phyloP scores from a whole-genome alignment of 2,113 vertebrate species.

The Myocastor coypus region DNA sequence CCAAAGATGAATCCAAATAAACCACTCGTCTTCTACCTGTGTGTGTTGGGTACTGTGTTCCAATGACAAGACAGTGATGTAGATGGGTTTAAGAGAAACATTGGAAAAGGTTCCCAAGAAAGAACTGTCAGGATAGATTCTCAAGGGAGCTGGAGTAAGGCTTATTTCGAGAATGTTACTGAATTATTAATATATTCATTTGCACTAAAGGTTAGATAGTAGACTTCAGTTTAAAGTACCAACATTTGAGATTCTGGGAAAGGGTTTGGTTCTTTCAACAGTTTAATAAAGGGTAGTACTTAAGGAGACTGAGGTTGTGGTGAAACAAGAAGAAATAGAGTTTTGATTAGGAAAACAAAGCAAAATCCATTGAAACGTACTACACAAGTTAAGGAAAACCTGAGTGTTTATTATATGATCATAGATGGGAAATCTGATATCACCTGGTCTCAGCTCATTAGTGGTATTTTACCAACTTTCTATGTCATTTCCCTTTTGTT shows the following conservation, averaged over 20 bases:
- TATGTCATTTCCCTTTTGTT: neutral
- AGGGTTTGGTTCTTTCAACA: slow-evolving; percentile 65
- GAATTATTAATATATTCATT: slow-evolving; percentile 83
- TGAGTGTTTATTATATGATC: neutral
- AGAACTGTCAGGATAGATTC: slow-evolving; percentile 65
- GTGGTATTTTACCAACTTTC: slow-evolving; percentile 24
- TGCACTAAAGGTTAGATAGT: slow-evolving; percentile 83
- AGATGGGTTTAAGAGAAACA: neutral
- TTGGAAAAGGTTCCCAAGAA: slow-evolving; percentile 62
- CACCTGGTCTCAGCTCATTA: neutral
- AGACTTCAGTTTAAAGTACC: slow-evolving; percentile 79
- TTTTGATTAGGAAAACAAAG: slow-evolving; percentile 81
- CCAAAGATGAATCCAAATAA: neutral
- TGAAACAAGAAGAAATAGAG: slow-evolving; percentile 69
- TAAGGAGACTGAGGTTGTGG: slow-evolving; percentile 34
- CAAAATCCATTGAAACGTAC: slow-evolving; percentile 52
- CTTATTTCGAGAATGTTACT: slow-evolving; percentile 67
- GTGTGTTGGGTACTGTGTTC: neutral
- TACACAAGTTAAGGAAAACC: slow-evolving; percentile 77
- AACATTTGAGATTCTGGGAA: slow-evolving; percentile 43
- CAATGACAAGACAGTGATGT: neutral
- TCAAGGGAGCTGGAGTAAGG: slow-evolving; percentile 68
- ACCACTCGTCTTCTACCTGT: neutral
- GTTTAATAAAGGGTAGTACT: slow-evolving; percentile 65
- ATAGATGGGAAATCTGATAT: slow-evolving; percentile 1